These are phyloP conservation scores for Lophius piscatorius DNA, from an alignment of 2,113 vertebrate species.

Conservation along the genomic window DNA sequence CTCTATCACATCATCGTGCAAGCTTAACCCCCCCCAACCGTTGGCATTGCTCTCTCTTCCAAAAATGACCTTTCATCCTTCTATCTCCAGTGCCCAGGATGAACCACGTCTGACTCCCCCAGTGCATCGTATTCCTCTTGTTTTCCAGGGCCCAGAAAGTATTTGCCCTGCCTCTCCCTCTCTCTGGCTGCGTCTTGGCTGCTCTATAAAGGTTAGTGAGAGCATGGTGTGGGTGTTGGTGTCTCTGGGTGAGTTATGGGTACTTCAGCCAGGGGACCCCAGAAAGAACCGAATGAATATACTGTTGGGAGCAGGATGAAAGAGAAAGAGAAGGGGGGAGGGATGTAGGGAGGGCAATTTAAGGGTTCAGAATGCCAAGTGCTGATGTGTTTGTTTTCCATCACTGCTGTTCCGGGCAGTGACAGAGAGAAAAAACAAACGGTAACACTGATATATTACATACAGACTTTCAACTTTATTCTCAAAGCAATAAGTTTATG, in stretches of 20 bases:
- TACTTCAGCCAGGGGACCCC: slow-evolving; percentile 78
- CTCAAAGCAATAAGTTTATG: slow-evolving; percentile 67
- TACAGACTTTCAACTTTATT: slow-evolving; percentile 68
- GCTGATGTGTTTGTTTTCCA: slow-evolving; percentile 84
- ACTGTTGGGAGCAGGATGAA: slow-evolving; percentile 79
- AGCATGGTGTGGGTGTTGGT: slow-evolving; percentile 80
- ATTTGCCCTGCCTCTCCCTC: slow-evolving; percentile 71
- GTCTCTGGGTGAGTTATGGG: slow-evolving; percentile 81
- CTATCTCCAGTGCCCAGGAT: slow-evolving; percentile 44
- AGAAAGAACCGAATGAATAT: slow-evolving; percentile 75
- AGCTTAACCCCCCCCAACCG: slow-evolving; percentile 47
- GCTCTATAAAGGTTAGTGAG: slow-evolving; percentile 78
- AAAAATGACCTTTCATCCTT: slow-evolving; percentile 57
- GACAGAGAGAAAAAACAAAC: slow-evolving; percentile 80
- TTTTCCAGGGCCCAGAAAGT: slow-evolving; percentile 70
- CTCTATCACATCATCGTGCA: slow-evolving; percentile 45
- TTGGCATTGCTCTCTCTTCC: slow-evolving; percentile 27
- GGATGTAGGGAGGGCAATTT: slow-evolving; percentile 71
- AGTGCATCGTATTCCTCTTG: slow-evolving; percentile 55
- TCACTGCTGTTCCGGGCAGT: slow-evolving; percentile 78
- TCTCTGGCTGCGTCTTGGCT: slow-evolving; percentile 71
- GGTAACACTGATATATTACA: slow-evolving; percentile 77
- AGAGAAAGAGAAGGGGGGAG: slow-evolving; percentile 61
- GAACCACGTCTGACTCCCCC: slow-evolving; percentile 39
- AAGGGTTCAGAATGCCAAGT: slow-evolving; percentile 80